These are phyloP conservation scores for Brienomyrus longianalis DNA, from an alignment of 2,113 vertebrate genomes.

Conservation along the genomic window DNA sequence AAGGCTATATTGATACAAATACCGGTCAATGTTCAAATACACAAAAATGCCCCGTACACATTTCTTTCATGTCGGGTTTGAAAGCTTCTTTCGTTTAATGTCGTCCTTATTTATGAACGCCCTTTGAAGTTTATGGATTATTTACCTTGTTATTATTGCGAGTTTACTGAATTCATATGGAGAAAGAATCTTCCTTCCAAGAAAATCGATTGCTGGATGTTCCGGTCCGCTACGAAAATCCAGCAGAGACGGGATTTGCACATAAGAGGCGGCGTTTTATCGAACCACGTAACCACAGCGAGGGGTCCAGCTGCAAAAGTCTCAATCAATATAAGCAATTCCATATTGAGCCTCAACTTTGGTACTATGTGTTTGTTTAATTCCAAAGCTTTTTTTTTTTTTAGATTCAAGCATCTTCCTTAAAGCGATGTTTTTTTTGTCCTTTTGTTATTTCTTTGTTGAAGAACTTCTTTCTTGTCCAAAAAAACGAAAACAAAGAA, in stretches of 20 bases:
- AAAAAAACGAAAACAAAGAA: neutral
- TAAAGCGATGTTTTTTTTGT: conserved; percentile 5
- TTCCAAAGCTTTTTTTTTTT: neutral
- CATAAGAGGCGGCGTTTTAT: conserved; percentile 15
- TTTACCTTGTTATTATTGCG: conserved; percentile 15
- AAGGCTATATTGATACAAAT: conserved; percentile 11
- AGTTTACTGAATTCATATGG: conserved; percentile 17
- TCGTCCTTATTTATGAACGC: conserved; percentile 10
- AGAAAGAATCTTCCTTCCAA: conserved; percentile 17
- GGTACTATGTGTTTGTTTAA: conserved; percentile 16
- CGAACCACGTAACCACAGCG: conserved; percentile 14
- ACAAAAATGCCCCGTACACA: conserved; percentile 14
- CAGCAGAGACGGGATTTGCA: conserved; percentile 11
- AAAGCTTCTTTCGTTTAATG: conserved; percentile 4
- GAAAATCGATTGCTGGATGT: conserved; percentile 19
- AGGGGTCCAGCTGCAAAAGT: conserved; percentile 12
- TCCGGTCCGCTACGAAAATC: neutral
- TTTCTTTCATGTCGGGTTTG: conserved; percentile 14
- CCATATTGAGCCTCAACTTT: conserved; percentile 1
- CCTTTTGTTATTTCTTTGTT: neutral
- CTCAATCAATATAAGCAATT: conserved; percentile 15
- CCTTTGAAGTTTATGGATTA: conserved; percentile 19
- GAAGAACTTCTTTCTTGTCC: neutral
- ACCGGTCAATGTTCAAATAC: neutral
- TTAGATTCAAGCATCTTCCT: neutral